These are phyloP conservation scores for Limnephilus auricula DNA, from an alignment of 2,888 invertebrate genomes.

Conservation along the genomic window DNA sequence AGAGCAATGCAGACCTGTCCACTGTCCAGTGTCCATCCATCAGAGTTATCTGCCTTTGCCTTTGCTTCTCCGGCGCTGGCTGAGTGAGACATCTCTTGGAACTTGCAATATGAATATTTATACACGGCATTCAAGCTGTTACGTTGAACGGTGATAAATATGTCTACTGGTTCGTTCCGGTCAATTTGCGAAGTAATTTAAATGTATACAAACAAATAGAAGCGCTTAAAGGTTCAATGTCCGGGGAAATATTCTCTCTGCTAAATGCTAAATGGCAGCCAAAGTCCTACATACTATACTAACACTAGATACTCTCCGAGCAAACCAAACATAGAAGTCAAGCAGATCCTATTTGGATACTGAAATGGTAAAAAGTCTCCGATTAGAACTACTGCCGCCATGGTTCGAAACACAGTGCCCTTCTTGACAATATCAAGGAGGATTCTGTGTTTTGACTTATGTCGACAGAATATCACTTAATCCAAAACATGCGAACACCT, in stretches of 20 bases:
- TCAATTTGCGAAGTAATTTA: slow-evolving; percentile 34
- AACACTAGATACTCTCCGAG: neutral
- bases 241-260: neutral
- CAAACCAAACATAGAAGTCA: neutral
- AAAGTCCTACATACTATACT: neutral
- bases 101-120: neutral
- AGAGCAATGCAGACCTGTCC: neutral
- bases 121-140: slow-evolving; percentile 12
- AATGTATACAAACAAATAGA: slow-evolving; percentile 38
- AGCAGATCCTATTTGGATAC: neutral
- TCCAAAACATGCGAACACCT: no score
- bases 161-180: slow-evolving; percentile 22
- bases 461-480: no score
- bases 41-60: neutral
- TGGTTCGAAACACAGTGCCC: no score
- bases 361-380: neutral
- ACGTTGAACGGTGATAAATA: slow-evolving; percentile 38
- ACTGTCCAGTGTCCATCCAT: slow-evolving; percentile 13
- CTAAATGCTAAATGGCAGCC: neutral
- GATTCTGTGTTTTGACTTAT: no score
- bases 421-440: no score
- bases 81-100: slow-evolving; percentile 19
- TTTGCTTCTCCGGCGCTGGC: neutral
- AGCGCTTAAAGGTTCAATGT: slow-evolving; percentile 15
- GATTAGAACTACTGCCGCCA: no score